Conservation (phyloP, 2,113 vertebrate genomes). For the Poicephalus gulielmi region DNA sequence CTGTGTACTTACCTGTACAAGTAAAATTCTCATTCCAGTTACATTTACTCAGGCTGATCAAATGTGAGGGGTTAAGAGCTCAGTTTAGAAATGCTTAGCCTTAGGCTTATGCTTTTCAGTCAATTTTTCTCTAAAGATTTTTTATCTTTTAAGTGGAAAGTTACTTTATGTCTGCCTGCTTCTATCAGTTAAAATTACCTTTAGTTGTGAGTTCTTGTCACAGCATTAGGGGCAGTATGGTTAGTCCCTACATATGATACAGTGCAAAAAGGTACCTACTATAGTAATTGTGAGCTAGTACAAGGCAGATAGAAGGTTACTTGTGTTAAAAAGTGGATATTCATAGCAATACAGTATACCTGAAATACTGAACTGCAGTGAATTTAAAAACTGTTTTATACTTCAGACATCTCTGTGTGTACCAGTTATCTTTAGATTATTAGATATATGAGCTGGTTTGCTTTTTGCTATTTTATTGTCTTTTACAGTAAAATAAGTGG, state of each 20-base stretch:
- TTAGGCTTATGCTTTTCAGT: not conserved
- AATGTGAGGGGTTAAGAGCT: not conserved
- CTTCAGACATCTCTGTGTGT: not conserved
- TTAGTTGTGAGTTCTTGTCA: not conserved
- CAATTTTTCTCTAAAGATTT: not conserved
- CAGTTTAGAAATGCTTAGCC: not conserved
- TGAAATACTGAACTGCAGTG: not conserved
- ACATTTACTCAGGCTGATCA: not conserved
- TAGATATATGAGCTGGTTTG: not conserved
- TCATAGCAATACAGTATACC: not conserved
- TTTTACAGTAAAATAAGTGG: not conserved
- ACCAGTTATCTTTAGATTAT: not conserved
- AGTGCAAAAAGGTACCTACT: not conserved
- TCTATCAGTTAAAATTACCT: not conserved
- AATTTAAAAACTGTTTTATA: not conserved
- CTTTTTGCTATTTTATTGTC: not conserved
- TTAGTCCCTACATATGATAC: not conserved
- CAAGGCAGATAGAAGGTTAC: not conserved
- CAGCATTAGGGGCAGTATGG: not conserved
- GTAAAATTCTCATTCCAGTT: not conserved
- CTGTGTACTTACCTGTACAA: not conserved
- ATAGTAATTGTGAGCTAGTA: not conserved
- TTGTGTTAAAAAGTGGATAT: not conserved
- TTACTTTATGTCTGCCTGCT: not conserved
- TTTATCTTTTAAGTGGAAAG: not conserved